Conservation (phyloP, 2,113 vertebrate species). For the Probosciger aterrimus region DNA sequence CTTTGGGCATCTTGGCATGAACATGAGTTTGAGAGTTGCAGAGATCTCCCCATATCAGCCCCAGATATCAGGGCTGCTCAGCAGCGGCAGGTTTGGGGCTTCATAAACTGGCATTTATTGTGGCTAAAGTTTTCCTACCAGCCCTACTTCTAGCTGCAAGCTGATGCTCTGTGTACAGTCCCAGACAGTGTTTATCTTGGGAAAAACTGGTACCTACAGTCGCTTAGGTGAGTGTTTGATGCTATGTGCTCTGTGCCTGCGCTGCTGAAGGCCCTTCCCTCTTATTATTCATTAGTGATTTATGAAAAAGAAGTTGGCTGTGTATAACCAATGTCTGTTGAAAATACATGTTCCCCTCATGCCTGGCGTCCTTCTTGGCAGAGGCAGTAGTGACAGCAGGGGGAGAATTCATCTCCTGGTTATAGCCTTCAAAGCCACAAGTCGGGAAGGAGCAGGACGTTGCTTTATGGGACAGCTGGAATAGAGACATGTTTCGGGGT, state of each 20-base stretch:
- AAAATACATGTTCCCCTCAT: background rate
- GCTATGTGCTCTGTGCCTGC: background rate
- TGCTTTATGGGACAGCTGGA: background rate
- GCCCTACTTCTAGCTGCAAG: background rate
- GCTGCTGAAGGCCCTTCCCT: background rate
- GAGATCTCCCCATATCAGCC: background rate
- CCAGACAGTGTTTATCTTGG: background rate
- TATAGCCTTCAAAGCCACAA: background rate
- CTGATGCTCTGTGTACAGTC: background rate
- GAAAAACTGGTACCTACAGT: background rate
- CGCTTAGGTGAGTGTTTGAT: background rate
- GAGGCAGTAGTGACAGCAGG: background rate
- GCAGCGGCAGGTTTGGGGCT: background rate
- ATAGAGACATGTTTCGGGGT: background rate
- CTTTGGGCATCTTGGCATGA: background rate
- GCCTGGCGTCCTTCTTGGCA: background rate
- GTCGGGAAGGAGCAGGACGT: accelerated
- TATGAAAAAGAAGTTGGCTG: background rate
- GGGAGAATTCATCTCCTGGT: background rate
- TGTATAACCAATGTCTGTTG: background rate
- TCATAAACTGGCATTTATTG: background rate
- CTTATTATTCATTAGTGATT: background rate
- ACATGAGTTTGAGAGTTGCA: background rate
- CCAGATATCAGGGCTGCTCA: background rate
- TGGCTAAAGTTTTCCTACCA: background rate